These are phyloP conservation scores for Coecobrya sp. DNA, from an alignment of 2,888 invertebrate species.

Conservation along the genomic window DNA sequence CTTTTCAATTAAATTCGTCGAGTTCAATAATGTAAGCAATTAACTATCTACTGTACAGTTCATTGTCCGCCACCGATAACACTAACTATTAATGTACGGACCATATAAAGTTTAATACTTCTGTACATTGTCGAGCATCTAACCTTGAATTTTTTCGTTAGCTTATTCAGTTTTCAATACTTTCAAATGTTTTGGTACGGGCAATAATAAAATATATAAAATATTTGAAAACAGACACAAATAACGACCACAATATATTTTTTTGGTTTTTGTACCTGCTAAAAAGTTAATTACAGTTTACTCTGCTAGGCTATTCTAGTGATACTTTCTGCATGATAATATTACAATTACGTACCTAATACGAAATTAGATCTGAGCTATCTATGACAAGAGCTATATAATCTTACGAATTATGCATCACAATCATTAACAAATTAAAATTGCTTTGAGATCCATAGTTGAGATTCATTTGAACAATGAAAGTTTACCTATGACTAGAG, in stretches of 20 bases:
- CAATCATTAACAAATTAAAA: conserved; percentile 52
- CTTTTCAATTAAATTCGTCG: background rate
- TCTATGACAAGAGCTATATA: background rate
- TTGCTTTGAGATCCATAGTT: conserved; percentile 24
- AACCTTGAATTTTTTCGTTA: background rate
- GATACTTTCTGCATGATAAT: background rate
- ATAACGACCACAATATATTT: background rate
- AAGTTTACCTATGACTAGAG: conserved; percentile 1
- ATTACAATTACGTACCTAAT: background rate
- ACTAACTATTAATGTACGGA: background rate
- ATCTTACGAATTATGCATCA: conserved; percentile 25
- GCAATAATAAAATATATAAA: conserved; percentile 4
- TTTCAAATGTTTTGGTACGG: background rate
- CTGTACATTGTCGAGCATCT: background rate
- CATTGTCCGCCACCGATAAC: background rate
- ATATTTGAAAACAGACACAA: background rate
- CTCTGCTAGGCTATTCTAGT: background rate
- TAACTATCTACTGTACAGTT: too few species aligned
- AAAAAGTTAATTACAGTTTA: background rate
- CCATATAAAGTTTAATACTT: background rate
- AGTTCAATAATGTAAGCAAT: background rate
- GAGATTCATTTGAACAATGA: conserved; percentile 34
- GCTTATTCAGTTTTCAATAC: background rate
- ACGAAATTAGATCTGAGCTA: conserved; percentile 12
- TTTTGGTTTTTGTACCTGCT: background rate